Conservation (phyloP, 2,797 vertebrate genomes). For the Siniperca scherzeri region DNA sequence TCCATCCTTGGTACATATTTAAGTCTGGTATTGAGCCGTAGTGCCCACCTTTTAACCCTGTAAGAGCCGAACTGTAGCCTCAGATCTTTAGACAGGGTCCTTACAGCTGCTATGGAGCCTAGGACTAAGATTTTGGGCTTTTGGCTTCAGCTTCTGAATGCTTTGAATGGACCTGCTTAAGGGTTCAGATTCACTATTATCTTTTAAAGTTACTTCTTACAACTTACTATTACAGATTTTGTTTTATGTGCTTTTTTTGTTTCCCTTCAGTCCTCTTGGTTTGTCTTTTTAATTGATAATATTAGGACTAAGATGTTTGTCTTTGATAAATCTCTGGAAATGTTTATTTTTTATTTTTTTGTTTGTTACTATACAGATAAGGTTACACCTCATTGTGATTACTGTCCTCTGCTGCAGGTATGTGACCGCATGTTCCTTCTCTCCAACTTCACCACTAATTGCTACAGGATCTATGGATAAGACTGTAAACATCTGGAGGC, state of each 20-base stretch:
- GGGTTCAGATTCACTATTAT: not conserved
- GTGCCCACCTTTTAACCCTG: constrained; percentile 37
- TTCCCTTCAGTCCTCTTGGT: not conserved
- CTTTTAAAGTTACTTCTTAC: not conserved
- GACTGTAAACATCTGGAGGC: constrained; percentile 93
- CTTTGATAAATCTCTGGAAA: not conserved
- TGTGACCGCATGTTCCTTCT: constrained; percentile 94
- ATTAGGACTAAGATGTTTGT: not conserved
- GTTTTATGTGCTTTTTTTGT: not conserved
- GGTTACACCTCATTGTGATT: not conserved
- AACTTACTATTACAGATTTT: not conserved
- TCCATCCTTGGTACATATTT: constrained; percentile 28
- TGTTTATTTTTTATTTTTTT: not conserved
- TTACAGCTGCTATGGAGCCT: not conserved
- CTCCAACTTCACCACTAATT: constrained; percentile 87
- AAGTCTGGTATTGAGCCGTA: constrained; percentile 4
- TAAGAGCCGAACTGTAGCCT: not conserved
- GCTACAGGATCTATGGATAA: constrained; percentile 99
- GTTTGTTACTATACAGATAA: not conserved
- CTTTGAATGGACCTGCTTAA: not conserved
- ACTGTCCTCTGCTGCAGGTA: constrained; percentile 85
- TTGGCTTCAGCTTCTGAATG: not conserved
- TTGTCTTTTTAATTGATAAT: not conserved
- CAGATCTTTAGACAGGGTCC: not conserved
- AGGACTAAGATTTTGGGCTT: not conserved